A percentile compares a stretch with the other conserved stretches of the same genome.
phyloP scores from a whole-genome alignment of 2,888 invertebrate genomes.

The Tipula confusa region DNA sequence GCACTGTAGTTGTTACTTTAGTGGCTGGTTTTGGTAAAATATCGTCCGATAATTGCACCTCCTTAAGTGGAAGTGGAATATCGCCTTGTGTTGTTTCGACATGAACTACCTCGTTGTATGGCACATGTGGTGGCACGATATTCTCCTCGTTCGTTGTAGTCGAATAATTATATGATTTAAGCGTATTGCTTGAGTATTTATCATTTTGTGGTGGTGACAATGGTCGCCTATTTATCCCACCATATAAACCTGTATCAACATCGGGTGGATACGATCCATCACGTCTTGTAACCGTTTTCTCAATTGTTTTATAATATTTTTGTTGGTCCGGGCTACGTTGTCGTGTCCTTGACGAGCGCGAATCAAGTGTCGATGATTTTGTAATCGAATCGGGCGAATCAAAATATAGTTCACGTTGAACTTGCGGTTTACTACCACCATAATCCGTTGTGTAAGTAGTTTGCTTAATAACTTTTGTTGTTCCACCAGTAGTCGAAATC shows the following conservation, averaged over 20 bases:
- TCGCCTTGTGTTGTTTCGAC: conserved; percentile 34
- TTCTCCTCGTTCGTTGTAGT: conserved; percentile 29
- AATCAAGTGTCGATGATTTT: neutral
- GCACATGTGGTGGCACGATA: conserved; percentile 30
- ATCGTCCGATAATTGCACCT: conserved; percentile 41
- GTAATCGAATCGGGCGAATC: conserved; percentile 35
- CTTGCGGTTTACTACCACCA: conserved; percentile 31
- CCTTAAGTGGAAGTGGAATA: conserved; percentile 35
- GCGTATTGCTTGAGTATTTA: conserved; percentile 31
- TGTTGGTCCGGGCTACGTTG: conserved; percentile 33
- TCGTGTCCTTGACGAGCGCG: conserved; percentile 21
- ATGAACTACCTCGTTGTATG: conserved; percentile 34
- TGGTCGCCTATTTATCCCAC: conserved; percentile 15
- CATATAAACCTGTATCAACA: conserved; percentile 25
- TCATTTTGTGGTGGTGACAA: conserved; percentile 32
- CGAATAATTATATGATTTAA: conserved; percentile 34
- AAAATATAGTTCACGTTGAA: conserved; percentile 37
- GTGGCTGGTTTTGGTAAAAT: conserved; percentile 49
- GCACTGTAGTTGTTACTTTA: conserved; percentile 49
- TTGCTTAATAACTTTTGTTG: conserved; percentile 43
- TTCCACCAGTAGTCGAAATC: conserved; percentile 43
- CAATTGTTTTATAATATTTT: conserved; percentile 35
- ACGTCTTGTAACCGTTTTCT: conserved; percentile 33
- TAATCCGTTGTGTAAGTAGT: conserved; percentile 35
- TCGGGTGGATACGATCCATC: conserved; percentile 34